Conservation (phyloP, 2,797 vertebrate genomes). For the Gambusia yucatana region DNA sequence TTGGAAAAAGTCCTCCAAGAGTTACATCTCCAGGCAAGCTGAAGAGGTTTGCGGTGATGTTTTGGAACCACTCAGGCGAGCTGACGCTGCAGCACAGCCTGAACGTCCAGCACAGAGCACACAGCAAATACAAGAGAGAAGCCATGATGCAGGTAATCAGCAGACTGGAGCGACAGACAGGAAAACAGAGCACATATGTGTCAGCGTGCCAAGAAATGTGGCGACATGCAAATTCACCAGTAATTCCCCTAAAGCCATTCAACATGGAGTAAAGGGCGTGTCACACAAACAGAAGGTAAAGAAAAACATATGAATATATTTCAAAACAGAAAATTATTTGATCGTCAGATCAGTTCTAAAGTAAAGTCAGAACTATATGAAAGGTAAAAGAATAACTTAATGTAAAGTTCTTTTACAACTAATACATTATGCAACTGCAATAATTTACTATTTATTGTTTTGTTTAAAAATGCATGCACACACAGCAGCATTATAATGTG, state of each 20-base stretch:
- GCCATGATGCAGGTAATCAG: constrained; percentile 57
- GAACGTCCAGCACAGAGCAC: constrained; percentile 51
- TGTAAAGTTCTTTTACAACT: neutral
- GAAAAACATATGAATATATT: too few relatives aligned
- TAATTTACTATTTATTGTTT: neutral
- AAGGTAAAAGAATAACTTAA: neutral
- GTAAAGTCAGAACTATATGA: neutral
- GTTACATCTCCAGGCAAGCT: constrained; percentile 74
- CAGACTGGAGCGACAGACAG: constrained; percentile 5
- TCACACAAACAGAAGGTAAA: neutral
- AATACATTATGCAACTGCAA: neutral
- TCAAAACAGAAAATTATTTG: neutral
- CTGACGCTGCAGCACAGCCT: constrained; percentile 16
- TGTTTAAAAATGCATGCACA: neutral
- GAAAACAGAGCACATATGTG: constrained; percentile 10
- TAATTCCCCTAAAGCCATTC: constrained; percentile 11
- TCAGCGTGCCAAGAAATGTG: constrained; percentile 14
- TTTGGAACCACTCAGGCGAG: constrained; percentile 71
- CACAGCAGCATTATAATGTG: neutral
- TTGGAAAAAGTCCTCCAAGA: constrained; percentile 82
- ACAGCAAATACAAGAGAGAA: constrained; percentile 49
- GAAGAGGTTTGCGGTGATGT: constrained; percentile 79
- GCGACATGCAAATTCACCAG: constrained; percentile 52
- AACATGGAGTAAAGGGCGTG: neutral
- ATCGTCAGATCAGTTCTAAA: neutral